Conservation (phyloP, 2,797 vertebrate genomes). For the Argentina silus region DNA sequence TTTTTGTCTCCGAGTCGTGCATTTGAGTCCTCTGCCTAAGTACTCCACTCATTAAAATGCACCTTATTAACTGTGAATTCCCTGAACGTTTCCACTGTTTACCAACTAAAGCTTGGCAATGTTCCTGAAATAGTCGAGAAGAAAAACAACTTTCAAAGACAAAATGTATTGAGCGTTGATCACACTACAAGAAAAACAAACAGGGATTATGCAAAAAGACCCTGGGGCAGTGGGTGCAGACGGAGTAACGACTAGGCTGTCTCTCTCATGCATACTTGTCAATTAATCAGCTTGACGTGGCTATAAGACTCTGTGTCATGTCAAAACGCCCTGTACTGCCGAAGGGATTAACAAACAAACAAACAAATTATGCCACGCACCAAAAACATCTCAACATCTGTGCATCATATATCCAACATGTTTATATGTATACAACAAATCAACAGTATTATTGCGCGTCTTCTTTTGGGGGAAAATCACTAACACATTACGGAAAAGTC, state of each 20-base stretch:
- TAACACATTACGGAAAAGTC: no score
- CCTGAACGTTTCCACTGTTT: no score
- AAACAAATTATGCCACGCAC: not conserved
- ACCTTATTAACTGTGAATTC: no score
- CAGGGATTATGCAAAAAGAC: not conserved
- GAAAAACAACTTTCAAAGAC: not conserved
- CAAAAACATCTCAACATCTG: not conserved
- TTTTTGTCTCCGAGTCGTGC: no score
- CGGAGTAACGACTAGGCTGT: slow-evolving; percentile 7
- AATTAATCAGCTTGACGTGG: slow-evolving; percentile 24
- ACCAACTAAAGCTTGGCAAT: not conserved
- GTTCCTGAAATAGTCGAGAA: not conserved
- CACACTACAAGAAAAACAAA: not conserved
- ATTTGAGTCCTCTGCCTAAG: no score
- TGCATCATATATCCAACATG: not conserved
- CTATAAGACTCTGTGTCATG: slow-evolving; percentile 17
- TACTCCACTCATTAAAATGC: no score
- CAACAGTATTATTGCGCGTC: no score
- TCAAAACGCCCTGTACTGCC: slow-evolving; percentile 11
- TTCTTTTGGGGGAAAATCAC: no score
- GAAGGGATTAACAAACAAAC: slow-evolving; percentile 2
- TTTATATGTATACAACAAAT: no score
- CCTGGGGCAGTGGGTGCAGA: not conserved
- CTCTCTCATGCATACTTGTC: slow-evolving; percentile 19
- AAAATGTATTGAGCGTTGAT: not conserved